Evolutionary conservation across 2,113 vertebrate genomes (phyloP).

Genomic region (Odobenus rosmarus): DNA sequence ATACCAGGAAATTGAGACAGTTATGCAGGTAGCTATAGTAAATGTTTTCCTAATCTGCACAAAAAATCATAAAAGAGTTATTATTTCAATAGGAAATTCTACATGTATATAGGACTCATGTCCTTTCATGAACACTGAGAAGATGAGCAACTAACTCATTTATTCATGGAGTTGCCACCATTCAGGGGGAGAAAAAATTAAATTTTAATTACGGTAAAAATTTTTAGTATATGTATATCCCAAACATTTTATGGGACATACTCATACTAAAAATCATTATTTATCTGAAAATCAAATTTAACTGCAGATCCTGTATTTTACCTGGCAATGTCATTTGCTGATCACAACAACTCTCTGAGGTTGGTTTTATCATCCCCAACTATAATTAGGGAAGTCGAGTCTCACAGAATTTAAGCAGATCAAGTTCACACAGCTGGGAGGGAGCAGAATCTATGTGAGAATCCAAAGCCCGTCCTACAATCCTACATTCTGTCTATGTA

Average conservation of each 20-base stretch:
- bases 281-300: constrained; percentile 3
- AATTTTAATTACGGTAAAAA: not conserved
- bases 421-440: not conserved
- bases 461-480: not conserved
- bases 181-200: not conserved
- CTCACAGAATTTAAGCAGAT: not conserved
- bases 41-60: not conserved
- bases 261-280: not conserved
- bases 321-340: not conserved
- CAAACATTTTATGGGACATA: not conserved
- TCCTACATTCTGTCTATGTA: not conserved
- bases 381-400: not conserved
- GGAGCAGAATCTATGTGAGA: not conserved
- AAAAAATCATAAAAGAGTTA: not conserved
- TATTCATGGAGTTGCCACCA: not conserved
- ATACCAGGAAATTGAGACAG: not conserved
- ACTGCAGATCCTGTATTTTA: not conserved
- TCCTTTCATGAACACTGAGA: not conserved
- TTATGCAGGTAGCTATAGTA: not conserved
- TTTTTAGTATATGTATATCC: not conserved
- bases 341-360: not conserved
- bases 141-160: not conserved
- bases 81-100: not conserved
- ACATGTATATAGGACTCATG: not conserved
- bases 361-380: not conserved